Percentiles rank a stretch among this genome's conserved stretches.
phyloP scores from a whole-genome alignment of 2,113 vertebrate species.

The Vombatus ursinus region DNA sequence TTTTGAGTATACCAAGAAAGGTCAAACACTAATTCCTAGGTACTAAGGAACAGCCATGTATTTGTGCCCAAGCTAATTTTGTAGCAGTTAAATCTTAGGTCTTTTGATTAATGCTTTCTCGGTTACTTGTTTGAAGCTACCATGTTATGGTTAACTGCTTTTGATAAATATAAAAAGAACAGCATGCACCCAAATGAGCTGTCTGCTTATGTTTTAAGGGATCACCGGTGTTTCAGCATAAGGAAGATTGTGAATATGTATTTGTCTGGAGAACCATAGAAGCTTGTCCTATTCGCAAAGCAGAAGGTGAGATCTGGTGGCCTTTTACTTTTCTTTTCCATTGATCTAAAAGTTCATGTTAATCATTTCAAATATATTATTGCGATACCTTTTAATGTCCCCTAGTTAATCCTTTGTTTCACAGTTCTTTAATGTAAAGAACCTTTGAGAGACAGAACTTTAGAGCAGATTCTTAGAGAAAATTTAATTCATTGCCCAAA shows the following conservation, averaged over 20 bases:
- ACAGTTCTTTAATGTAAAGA: background rate
- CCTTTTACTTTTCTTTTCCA: background rate
- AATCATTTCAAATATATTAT: background rate
- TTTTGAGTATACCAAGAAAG: fast-evolving
- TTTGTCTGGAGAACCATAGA: slow-evolving; percentile 96
- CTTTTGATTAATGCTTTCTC: background rate
- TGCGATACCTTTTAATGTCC: background rate
- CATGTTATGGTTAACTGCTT: background rate
- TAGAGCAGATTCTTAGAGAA: background rate
- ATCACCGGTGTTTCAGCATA: slow-evolving; percentile 89
- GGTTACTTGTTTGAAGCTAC: background rate
- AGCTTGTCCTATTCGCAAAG: slow-evolving; percentile 91
- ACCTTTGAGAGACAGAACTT: background rate
- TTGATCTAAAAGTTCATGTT: background rate
- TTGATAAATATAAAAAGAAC: background rate
- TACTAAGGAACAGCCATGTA: fast-evolving
- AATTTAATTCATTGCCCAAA: background rate
- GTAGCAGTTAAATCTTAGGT: background rate
- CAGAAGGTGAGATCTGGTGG: slow-evolving; percentile 83
- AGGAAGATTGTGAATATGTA: slow-evolving; percentile 91
- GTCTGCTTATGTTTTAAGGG: slow-evolving; percentile 83
- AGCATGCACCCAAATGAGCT: background rate
- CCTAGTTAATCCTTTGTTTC: background rate
- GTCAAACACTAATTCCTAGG: fast-evolving
- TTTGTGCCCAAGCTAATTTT: background rate